Percentiles rank a stretch among this genome's conserved stretches.
Evolutionary conservation across 2,797 vertebrate species (phyloP).

Genomic region (Phoeniculus purpureus): DNA sequence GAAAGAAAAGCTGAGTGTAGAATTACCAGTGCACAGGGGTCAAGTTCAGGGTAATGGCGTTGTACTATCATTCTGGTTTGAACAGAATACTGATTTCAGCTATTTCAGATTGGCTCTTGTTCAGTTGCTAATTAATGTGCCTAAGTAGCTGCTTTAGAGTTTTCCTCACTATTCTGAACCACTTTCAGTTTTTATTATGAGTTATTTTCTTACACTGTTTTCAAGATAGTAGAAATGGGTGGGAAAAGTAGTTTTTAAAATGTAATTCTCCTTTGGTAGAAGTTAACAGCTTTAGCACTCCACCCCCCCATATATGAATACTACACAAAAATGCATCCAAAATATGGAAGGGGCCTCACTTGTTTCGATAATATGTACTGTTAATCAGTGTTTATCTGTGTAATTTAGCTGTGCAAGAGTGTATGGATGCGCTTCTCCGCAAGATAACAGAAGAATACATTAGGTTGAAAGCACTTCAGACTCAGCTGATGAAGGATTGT

Average conservation of each 20-base stretch:
- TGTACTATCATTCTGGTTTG: not conserved
- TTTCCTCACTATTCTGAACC: not conserved
- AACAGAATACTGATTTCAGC: not conserved
- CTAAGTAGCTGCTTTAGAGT: not conserved
- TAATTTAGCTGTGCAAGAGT: conserved; percentile 77
- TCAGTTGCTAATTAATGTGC: not conserved
- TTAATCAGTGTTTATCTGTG: conserved; percentile 3
- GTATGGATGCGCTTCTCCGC: conserved; percentile 78
- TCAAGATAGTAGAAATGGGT: not conserved
- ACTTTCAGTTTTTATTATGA: not conserved
- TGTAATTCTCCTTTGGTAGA: not conserved
- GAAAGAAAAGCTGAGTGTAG: conserved; percentile 57
- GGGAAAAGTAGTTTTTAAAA: not conserved
- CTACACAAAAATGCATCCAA: not conserved
- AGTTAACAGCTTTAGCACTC: not conserved
- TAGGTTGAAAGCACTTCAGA: conserved; percentile 79
- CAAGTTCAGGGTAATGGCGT: conserved; percentile 79
- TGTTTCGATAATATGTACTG: not conserved
- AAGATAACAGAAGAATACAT: conserved; percentile 81
- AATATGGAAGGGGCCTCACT: not conserved
- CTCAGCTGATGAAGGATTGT: conserved; percentile 71
- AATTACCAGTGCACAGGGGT: conserved; percentile 64
- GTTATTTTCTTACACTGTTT: not conserved
- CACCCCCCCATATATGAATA: not conserved
- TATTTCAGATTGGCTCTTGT: not conserved